Evolutionary conservation across 2,797 vertebrate species (phyloP).

Genomic region (Hoplostethus atlanticus): DNA sequence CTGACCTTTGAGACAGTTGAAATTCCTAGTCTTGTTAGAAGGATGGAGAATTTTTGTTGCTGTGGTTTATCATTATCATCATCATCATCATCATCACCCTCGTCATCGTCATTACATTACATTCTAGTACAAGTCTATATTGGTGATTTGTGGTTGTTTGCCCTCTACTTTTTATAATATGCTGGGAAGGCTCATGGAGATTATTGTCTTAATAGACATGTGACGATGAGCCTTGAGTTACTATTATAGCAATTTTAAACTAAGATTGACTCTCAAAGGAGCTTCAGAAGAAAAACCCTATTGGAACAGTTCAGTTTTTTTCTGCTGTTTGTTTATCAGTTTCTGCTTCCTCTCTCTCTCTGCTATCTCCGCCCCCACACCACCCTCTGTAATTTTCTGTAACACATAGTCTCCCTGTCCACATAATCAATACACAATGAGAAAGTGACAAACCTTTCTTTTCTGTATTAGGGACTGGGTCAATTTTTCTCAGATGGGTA

Average conservation of each 20-base stretch:
- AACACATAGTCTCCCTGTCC: conserved; percentile 65
- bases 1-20: background rate
- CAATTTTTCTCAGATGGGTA: conserved; percentile 67
- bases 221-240: background rate
- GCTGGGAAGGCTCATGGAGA: background rate
- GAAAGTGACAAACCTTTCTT: conserved; percentile 68
- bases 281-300: conserved; percentile 6
- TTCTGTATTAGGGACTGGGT: conserved; percentile 59
- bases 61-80: too few species aligned
- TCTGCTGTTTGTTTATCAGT: conserved; percentile 14
- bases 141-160: background rate
- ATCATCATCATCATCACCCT: too few species aligned
- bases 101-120: background rate
- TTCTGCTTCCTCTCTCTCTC: conserved; percentile 25
- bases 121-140: background rate
- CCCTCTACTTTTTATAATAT: background rate
- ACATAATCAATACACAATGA: conserved; percentile 75
- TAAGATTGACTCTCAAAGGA: conserved; percentile 12
- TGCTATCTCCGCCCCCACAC: conserved; percentile 39
- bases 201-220: background rate
- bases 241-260: conserved; percentile 20
- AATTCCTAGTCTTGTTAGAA: too few species aligned
- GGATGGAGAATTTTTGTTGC: too few species aligned
- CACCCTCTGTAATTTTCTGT: conserved; percentile 60
- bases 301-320: conserved; percentile 7